A percentile compares a stretch with the other conserved stretches of the same genome.
Conservation (phyloP, 2,797 vertebrate species). For the Trematomus bernacchii region DNA sequence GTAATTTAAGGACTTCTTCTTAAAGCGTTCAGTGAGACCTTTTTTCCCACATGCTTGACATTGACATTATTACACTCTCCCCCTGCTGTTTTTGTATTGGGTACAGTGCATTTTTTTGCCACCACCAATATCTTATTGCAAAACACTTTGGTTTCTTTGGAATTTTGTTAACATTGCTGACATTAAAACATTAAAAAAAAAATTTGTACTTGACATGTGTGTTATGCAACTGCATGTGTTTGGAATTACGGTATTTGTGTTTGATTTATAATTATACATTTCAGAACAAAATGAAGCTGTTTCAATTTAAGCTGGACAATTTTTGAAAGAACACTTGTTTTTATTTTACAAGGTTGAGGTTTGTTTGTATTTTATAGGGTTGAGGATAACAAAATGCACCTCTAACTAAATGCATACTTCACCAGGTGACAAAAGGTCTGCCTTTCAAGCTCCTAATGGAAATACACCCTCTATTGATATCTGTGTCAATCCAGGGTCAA, state of each 20-base stretch:
- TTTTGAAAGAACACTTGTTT: background rate
- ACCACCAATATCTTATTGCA: constrained; percentile 30
- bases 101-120: background rate
- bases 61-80: background rate
- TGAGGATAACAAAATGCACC: constrained; percentile 9
- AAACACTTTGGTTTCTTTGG: constrained; percentile 36
- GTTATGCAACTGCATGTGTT: background rate
- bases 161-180: constrained; percentile 43
- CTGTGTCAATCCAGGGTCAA: background rate
- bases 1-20: too few species aligned
- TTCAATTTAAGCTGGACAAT: background rate
- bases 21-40: background rate
- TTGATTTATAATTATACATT: background rate
- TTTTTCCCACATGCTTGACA: constrained; percentile 6
- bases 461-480: background rate
- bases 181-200: constrained; percentile 21
- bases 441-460: background rate
- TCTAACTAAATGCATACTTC: background rate
- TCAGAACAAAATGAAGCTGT: background rate
- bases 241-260: background rate
- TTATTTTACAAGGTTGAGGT: constrained; percentile 1
- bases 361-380: constrained; percentile 3
- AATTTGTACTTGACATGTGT: background rate
- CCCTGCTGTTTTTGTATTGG: constrained; percentile 14
- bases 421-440: background rate